phyloP scores from a whole-genome alignment of 2,888 invertebrate genomes.

The Tetragonisca angustula region DNA sequence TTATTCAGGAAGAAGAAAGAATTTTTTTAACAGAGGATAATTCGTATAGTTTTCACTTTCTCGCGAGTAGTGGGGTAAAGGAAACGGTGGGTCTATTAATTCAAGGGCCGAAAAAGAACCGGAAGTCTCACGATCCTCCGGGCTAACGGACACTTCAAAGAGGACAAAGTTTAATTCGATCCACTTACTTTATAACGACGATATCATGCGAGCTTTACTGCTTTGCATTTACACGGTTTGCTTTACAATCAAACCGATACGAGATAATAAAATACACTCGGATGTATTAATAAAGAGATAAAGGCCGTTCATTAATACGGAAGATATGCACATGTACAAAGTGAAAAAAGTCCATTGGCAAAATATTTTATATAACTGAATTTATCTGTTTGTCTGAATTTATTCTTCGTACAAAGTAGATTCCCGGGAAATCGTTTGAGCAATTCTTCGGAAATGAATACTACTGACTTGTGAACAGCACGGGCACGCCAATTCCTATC shows the following conservation, averaged over 20 bases:
- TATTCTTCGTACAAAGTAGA: conserved; percentile 17
- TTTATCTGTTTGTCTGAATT: conserved; percentile 27
- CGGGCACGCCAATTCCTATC: not conserved
- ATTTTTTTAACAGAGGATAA: not conserved
- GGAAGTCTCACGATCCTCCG: conserved; percentile 55
- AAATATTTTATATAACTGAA: conserved; percentile 48
- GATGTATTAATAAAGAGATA: conserved; percentile 52
- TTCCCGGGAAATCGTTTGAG: conserved; percentile 28
- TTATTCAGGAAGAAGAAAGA: not conserved
- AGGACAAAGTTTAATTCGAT: conserved; percentile 49
- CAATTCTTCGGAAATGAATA: conserved; percentile 25
- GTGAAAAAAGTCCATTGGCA: conserved; percentile 35
- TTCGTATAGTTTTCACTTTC: not conserved
- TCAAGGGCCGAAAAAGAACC: conserved; percentile 41
- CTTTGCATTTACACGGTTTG: conserved; percentile 46
- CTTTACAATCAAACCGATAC: not conserved
- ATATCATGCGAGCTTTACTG: conserved; percentile 29
- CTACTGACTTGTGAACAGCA: not conserved
- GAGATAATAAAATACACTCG: conserved; percentile 32
- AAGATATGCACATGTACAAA: conserved; percentile 33
- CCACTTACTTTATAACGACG: conserved; percentile 35
- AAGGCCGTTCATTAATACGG: conserved; percentile 45
- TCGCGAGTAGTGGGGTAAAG: not conserved
- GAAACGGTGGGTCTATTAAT: conserved; percentile 36
- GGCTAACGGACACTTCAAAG: conserved; percentile 15